Conservation (phyloP, 2,888 invertebrate genomes). For the Strigamia crassipes region DNA sequence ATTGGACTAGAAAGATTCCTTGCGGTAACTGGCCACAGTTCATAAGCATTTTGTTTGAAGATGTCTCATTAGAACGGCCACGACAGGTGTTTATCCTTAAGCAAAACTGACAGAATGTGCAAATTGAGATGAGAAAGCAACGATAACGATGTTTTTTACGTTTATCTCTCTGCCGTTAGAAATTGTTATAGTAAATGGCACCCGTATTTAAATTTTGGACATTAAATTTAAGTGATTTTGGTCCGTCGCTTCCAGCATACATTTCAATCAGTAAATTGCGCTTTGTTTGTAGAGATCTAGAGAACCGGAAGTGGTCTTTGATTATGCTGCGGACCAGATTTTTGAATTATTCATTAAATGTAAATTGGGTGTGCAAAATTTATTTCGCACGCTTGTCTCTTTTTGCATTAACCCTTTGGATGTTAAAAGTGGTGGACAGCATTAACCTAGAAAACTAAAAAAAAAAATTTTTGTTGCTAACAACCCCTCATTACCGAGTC, state of each 20-base stretch:
- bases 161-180: no score
- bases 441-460: background rate
- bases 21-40: no score
- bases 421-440: background rate
- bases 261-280: background rate
- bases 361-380: background rate
- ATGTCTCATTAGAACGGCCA: no score
- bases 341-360: background rate
- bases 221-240: background rate
- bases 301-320: background rate
- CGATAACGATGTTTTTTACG: no score
- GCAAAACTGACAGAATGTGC: no score
- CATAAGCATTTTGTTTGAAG: no score
- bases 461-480: background rate
- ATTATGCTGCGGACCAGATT: background rate
- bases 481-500: conserved; percentile 1
- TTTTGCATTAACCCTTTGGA: conserved; percentile 5
- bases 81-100: no score
- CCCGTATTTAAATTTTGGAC: no score
- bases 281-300: background rate
- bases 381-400: conserved; percentile 11
- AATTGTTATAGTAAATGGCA: background rate
- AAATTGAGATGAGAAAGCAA: no score
- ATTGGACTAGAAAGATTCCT: no score
- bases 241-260: background rate